Conservation (phyloP, 2,888 invertebrate species). For the Sacculina carcini region DNA sequence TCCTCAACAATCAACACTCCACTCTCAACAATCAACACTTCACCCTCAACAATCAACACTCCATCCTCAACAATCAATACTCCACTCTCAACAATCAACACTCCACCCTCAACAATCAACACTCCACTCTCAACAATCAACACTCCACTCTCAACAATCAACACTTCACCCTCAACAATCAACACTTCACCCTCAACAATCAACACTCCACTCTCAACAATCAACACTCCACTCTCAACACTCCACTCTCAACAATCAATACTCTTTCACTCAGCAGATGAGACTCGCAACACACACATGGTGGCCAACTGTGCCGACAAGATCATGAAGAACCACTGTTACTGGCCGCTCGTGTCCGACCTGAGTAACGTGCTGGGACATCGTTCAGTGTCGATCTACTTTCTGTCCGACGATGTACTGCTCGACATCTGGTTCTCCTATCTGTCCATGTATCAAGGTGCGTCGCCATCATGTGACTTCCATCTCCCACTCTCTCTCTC, state of each 20-base stretch:
- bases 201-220: no score
- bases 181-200: no score
- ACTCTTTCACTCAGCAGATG: conserved; percentile 1
- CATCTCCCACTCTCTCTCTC: neutral
- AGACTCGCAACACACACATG: conserved; percentile 40
- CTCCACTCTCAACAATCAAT: neutral
- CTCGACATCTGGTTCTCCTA: conserved; percentile 89
- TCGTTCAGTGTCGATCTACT: conserved; percentile 62
- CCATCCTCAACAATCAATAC: no score
- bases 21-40: no score
- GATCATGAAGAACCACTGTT: conserved; percentile 92
- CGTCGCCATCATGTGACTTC: no score
- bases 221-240: neutral
- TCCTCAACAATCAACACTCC: no score
- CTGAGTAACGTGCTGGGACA: conserved; percentile 87
- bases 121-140: no score
- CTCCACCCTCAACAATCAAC: no score
- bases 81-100: no score
- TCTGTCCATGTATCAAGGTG: conserved; percentile 76
- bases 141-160: no score
- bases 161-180: no score
- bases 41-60: no score
- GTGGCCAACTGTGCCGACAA: conserved; percentile 75
- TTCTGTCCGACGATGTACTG: conserved; percentile 63
- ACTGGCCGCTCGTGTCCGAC: conserved; percentile 92